A percentile compares a stretch with the other conserved stretches of the same genome.
phyloP scores from a whole-genome alignment of 2,888 invertebrate species.

The Drosophila nigricruria region DNA sequence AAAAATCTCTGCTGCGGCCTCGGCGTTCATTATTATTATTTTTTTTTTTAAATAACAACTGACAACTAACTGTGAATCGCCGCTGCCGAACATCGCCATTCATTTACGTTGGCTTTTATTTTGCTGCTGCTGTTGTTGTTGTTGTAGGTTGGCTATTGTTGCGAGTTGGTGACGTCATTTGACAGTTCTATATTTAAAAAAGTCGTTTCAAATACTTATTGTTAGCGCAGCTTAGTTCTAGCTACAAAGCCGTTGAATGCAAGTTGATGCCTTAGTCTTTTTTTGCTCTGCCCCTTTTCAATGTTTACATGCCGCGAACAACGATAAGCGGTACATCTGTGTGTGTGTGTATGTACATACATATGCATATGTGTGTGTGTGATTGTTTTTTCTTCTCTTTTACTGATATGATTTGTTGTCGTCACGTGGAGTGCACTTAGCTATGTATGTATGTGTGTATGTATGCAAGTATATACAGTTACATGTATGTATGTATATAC shows the following conservation, averaged over 20 bases:
- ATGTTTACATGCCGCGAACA: constrained; percentile 54
- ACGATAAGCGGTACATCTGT: constrained; percentile 51
- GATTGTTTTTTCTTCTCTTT: constrained; percentile 29
- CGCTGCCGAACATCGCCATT: constrained; percentile 46
- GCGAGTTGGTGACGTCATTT: constrained; percentile 68
- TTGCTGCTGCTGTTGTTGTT: too few relatives aligned
- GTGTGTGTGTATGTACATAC: constrained; percentile 13
- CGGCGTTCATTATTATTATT: constrained; percentile 32
- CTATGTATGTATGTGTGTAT: constrained; percentile 1
- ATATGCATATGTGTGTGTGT: background rate
- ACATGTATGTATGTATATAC: background rate
- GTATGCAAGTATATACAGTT: background rate
- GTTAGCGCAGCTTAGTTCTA: constrained; percentile 39
- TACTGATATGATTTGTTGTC: constrained; percentile 58
- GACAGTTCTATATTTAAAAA: constrained; percentile 60
- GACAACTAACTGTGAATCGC: constrained; percentile 59
- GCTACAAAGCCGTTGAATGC: constrained; percentile 29
- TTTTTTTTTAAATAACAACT: constrained; percentile 27
- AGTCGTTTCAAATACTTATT: constrained; percentile 64
- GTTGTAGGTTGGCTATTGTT: constrained; percentile 45
- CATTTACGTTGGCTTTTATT: too few relatives aligned
- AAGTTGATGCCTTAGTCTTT: constrained; percentile 32
- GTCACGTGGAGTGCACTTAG: constrained; percentile 46
- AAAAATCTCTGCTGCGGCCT: constrained; percentile 55
- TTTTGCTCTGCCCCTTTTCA: constrained; percentile 41